phyloP scores from a whole-genome alignment of 1,140 invertebrate genomes.

The Phymorhynchus buccinoides region DNA sequence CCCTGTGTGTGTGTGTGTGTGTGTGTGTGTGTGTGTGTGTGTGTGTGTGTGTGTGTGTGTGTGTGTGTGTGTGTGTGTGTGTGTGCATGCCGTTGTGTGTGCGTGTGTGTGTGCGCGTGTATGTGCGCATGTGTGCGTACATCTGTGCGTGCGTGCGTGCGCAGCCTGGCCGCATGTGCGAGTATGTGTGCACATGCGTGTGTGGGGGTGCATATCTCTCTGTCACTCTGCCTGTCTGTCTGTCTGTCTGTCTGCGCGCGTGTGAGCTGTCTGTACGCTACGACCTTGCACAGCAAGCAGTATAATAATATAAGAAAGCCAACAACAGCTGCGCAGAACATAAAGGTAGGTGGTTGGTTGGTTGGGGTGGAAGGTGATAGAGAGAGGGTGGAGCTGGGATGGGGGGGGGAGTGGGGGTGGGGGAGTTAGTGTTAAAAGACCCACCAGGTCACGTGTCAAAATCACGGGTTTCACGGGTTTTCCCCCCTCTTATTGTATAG shows the following conservation, averaged over 20 bases:
- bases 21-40: neutral
- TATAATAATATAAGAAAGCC: too few relatives aligned
- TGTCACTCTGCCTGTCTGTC: too few relatives aligned
- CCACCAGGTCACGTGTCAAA: too few relatives aligned
- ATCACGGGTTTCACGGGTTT: too few relatives aligned
- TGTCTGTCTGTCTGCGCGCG: too few relatives aligned
- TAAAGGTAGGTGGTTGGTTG: neutral
- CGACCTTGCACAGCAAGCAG: too few relatives aligned
- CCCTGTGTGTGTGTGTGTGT: neutral
- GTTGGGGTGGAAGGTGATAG: neutral
- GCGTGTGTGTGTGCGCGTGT: neutral
- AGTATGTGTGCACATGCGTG: neutral
- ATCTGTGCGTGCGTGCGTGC: neutral
- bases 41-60: neutral
- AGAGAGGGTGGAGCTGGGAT: neutral
- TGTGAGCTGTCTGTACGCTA: neutral
- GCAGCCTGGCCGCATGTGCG: too few relatives aligned
- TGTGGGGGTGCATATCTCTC: neutral
- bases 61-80: constrained; percentile 17
- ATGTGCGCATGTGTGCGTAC: neutral
- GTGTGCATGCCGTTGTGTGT: neutral
- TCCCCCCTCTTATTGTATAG: too few relatives aligned
- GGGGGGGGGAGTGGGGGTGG: neutral
- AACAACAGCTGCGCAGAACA: neutral
- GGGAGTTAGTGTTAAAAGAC: too few relatives aligned